phyloP scores from a whole-genome alignment of 1,140 invertebrate species.

The Plodia interpunctella region DNA sequence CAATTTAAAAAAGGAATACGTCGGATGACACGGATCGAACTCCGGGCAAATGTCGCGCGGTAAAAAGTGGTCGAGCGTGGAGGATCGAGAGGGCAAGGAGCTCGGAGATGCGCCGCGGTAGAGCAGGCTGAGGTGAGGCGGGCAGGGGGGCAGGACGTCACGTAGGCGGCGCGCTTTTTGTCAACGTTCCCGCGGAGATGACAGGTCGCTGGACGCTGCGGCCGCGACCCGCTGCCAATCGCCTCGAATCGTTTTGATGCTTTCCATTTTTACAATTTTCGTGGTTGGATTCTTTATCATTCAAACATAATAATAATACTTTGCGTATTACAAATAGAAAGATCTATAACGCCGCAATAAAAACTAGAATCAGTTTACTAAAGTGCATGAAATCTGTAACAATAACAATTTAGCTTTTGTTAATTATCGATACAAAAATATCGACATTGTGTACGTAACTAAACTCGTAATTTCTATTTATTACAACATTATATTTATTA shows the following conservation, averaged over 20 bases:
- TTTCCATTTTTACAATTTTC: slow-evolving; percentile 35
- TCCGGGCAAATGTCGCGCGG: slow-evolving; percentile 75
- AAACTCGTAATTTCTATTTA: too few species aligned
- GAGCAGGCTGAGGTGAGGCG: slow-evolving; percentile 20
- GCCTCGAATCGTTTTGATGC: slow-evolving; percentile 60
- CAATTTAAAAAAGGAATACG: slow-evolving; percentile 74
- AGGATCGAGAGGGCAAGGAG: slow-evolving; percentile 25
- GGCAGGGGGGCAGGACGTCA: slow-evolving; percentile 62
- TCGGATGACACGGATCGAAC: slow-evolving; percentile 75
- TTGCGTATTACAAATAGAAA: too few species aligned
- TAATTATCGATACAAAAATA: too few species aligned
- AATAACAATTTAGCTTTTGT: too few species aligned
- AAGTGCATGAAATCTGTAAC: too few species aligned
- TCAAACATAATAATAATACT: too few species aligned
- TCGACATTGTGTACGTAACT: too few species aligned
- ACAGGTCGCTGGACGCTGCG: slow-evolving; percentile 71
- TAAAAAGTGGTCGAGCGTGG: slow-evolving; percentile 71
- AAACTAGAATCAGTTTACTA: too few species aligned
- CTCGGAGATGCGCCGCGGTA: slow-evolving; percentile 15
- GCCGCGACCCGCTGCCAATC: slow-evolving; percentile 47
- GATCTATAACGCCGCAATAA: too few species aligned
- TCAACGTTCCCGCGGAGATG: slow-evolving; percentile 75
- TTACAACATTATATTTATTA: too few species aligned
- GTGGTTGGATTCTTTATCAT: background rate
- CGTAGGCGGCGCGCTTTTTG: slow-evolving; percentile 74